Evolutionary conservation across 2,888 invertebrate genomes (phyloP), one percentile per base, ranked within the genome.

Genomic region (Ormyrus labotus): DNA sequence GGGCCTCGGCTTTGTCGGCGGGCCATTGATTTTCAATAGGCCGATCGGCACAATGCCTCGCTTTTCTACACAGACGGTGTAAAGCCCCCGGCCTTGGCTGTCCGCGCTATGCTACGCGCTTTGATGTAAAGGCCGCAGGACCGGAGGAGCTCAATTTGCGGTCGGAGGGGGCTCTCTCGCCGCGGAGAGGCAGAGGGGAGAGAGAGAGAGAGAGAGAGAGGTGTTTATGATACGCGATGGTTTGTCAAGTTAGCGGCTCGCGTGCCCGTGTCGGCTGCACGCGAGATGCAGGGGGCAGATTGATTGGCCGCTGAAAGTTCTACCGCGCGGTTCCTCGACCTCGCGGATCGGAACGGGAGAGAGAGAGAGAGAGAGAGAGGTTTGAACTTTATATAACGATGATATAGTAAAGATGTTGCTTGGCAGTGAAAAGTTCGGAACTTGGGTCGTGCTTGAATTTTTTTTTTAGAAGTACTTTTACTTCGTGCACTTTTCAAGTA

Each of bases 21-120:
- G 34, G 34, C 34, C 68, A 78, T 78, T 61, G 79, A 79, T 79
- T 80, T 80, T 74, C 79, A 80, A 80, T 80, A 69, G 51, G 51
- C 6, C 13, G 11, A 64, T 65, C 50, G 10, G 10, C 5, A 5
- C n/a, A 9, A 50, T 7, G 5, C 8, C 8, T 19, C 57, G 45
- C 9, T 57, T 65, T 57, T 55, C 48, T 34, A 61, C 45, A 6
- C 9, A 69, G 34, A 9, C 19, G 11, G 19, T 34, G 34, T 34
- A 34, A 34, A 34, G 34, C 34, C 34, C 34, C 34, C 13, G 57
- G 48, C 61, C 69, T 61, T 61, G 63, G 34, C 34, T 34, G 34
- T 34, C 34, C 34, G 4, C 13, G 34, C 34, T 19, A 10, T 51
- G 19, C 11, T 19, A 53, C n/a, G n/a, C n/a, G 13, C 34, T 48